phyloP scores from a whole-genome alignment of 2,888 invertebrate species.

The Lasioglossum pauxillum region DNA sequence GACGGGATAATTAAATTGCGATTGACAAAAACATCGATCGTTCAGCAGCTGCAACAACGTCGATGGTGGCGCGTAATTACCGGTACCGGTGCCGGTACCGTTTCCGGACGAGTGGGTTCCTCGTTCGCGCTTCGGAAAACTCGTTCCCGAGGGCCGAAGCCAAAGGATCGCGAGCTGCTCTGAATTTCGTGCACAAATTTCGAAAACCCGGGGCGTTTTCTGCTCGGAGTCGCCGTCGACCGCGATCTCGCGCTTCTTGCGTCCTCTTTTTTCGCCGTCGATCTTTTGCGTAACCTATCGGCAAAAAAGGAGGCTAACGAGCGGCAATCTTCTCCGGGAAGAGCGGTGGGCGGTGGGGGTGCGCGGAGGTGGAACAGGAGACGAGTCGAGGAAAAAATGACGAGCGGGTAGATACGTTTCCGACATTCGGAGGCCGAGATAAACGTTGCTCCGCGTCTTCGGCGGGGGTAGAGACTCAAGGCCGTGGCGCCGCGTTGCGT shows the following conservation, averaged over 20 bases:
- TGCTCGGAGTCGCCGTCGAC: background rate
- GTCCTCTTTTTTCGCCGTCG: conserved; percentile 21
- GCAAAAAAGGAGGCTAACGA: conserved; percentile 45
- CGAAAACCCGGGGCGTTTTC: background rate
- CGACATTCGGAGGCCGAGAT: conserved; percentile 40
- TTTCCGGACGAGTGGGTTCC: background rate
- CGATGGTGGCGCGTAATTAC: conserved; percentile 10
- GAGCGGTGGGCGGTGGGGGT: conserved; percentile 18
- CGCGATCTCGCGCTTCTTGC: conserved; percentile 14
- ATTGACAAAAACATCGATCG: conserved; percentile 12
- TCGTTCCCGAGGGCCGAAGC: background rate
- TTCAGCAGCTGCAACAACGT: background rate
- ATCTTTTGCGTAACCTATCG: conserved; percentile 57
- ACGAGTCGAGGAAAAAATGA: conserved; percentile 15
- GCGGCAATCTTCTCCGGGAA: conserved; percentile 33
- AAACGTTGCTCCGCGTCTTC: conserved; percentile 44
- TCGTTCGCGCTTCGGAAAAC: background rate
- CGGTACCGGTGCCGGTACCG: background rate
- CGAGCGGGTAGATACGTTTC: conserved; percentile 34
- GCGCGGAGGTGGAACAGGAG: conserved; percentile 2
- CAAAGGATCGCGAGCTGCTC: background rate
- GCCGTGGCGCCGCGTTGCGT: conserved; percentile 65
- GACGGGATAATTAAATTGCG: conserved; percentile 40
- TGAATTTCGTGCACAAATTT: background rate
- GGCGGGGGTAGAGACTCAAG: conserved; percentile 71